phyloP scores from a whole-genome alignment of 2,888 invertebrate species.

The Smittia sp. region DNA sequence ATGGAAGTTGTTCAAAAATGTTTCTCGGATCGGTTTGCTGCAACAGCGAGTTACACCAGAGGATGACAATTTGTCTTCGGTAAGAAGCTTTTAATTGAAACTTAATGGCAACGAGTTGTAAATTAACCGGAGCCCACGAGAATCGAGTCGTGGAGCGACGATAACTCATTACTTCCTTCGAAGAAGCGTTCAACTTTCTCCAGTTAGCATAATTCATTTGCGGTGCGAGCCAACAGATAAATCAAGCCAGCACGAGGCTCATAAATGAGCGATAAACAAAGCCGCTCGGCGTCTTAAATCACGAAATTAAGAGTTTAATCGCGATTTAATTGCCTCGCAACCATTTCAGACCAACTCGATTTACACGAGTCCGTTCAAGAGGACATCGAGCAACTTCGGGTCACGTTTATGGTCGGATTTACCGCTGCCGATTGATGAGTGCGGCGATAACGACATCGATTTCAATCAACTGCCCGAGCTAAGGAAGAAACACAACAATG shows the following conservation, averaged over 20 bases:
- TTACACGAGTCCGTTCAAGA: constrained; percentile 53
- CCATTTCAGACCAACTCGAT: constrained; percentile 48
- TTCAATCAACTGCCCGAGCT: constrained; percentile 48
- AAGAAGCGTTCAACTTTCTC: too few relatives aligned
- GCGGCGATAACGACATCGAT: constrained; percentile 56
- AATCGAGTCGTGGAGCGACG: background rate
- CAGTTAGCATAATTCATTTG: too few relatives aligned
- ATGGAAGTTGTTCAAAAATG: constrained; percentile 53
- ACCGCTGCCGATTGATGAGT: constrained; percentile 61
- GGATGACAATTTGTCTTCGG: constrained; percentile 43
- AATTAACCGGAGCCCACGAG: background rate
- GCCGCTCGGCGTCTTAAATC: background rate
- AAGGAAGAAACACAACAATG: constrained; percentile 42
- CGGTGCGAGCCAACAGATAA: background rate
- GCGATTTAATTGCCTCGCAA: background rate
- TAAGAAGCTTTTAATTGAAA: constrained; percentile 42
- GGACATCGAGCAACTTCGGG: constrained; percentile 56
- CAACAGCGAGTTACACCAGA: constrained; percentile 45
- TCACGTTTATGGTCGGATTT: constrained; percentile 63
- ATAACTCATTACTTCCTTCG: too few relatives aligned
- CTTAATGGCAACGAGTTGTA: constrained; percentile 18
- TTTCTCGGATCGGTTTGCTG: constrained; percentile 50
- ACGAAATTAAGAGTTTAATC: background rate
- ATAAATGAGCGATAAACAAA: constrained; percentile 15
- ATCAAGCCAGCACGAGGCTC: background rate